Percentiles rank a stretch among this genome's conserved stretches.
These are phyloP conservation scores for Meandrusa payeni DNA, from an alignment of 2,888 invertebrate genomes.

Conservation along the genomic window DNA sequence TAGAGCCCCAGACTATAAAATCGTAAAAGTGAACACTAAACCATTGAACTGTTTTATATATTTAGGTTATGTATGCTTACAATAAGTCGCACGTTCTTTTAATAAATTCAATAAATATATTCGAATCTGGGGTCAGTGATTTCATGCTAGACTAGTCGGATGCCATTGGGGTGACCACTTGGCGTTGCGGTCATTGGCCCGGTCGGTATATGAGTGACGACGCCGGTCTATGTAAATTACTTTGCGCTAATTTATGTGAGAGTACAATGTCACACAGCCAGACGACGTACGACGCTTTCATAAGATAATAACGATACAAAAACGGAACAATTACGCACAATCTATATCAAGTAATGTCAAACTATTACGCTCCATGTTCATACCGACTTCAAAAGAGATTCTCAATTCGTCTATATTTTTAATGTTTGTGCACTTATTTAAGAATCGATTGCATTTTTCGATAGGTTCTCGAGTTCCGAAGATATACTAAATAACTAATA, in stretches of 20 bases:
- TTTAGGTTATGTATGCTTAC: neutral
- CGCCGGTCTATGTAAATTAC: constrained; percentile 56
- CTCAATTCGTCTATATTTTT: too few relatives aligned
- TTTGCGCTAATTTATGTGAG: constrained; percentile 52
- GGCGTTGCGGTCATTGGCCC: constrained; percentile 59
- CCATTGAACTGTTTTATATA: too few relatives aligned
- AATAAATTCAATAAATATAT: constrained; percentile 23
- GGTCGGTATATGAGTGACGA: constrained; percentile 44
- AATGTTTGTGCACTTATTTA: too few relatives aligned
- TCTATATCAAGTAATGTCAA: too few relatives aligned
- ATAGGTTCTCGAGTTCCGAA: too few relatives aligned
- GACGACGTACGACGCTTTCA: neutral
- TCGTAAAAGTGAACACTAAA: too few relatives aligned
- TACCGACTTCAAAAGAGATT: too few relatives aligned
- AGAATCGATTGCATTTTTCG: too few relatives aligned
- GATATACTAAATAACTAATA: too few relatives aligned
- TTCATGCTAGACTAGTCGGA: constrained; percentile 39
- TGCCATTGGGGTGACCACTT: constrained; percentile 43
- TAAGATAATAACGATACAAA: neutral
- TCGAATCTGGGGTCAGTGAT: constrained; percentile 41
- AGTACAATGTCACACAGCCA: constrained; percentile 39
- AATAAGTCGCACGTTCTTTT: neutral
- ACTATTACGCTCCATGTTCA: too few relatives aligned
- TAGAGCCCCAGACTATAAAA: too few relatives aligned
- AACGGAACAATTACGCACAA: too few relatives aligned